Percentiles rank a stretch among this genome's conserved stretches.
Evolutionary conservation across 2,888 invertebrate species (phyloP).

Genomic region (Rapana venosa): DNA sequence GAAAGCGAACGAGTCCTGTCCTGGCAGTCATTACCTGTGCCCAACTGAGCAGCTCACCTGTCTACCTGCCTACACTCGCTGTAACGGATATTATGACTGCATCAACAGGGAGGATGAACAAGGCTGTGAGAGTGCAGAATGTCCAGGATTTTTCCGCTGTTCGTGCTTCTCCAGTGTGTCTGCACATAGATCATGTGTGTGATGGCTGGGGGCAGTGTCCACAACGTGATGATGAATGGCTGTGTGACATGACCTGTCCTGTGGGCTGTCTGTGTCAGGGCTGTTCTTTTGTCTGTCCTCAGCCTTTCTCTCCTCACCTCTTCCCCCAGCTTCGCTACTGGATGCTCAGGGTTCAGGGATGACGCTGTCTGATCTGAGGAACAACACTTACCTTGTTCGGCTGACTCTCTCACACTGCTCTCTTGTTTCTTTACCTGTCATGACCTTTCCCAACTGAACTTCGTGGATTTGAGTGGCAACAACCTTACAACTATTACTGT

Average conservation of each 20-base stretch:
- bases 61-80: constrained; percentile 22
- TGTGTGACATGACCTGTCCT: constrained; percentile 37
- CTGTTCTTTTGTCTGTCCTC: constrained; percentile 3
- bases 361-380: background rate
- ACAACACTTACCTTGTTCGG: background rate
- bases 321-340: constrained; percentile 24
- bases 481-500: background rate
- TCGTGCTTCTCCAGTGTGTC: background rate
- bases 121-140: background rate
- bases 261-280: constrained; percentile 35
- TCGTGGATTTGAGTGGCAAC: constrained; percentile 4
- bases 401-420: background rate
- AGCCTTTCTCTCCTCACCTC: background rate
- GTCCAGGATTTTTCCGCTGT: constrained; percentile 34
- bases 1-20: background rate
- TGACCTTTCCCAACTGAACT: background rate
- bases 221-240: constrained; percentile 22
- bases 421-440: background rate
- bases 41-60: background rate
- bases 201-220: constrained; percentile 36
- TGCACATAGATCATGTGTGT: constrained; percentile 28
- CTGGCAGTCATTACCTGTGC: constrained; percentile 22
- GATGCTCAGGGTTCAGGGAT: constrained; percentile 30
- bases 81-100: constrained; percentile 34
- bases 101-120: constrained; percentile 3